Percentiles rank a stretch among this genome's conserved stretches.
Evolutionary conservation across 1,140 invertebrate species (phyloP).

Genomic region (Solenopsis fugax): DNA sequence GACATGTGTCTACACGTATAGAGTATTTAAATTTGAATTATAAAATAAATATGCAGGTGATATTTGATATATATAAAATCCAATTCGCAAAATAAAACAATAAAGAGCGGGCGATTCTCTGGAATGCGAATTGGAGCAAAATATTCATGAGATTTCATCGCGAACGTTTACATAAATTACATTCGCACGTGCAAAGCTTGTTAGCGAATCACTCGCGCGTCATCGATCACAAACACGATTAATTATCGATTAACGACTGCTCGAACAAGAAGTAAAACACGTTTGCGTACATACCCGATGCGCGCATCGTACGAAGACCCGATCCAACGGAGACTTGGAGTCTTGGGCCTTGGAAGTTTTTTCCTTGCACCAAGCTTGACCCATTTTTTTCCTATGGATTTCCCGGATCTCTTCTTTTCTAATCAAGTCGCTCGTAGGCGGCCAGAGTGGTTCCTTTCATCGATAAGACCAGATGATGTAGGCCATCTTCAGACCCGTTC

Average conservation of each 20-base stretch:
- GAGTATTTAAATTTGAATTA: background rate
- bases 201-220: slow-evolving; percentile 13
- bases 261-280: background rate
- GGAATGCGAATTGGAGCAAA: background rate
- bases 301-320: slow-evolving; percentile 84
- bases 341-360: slow-evolving; percentile 84
- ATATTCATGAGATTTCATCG: slow-evolving; percentile 21
- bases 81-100: slow-evolving; percentile 7
- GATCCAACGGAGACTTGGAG: slow-evolving; percentile 85
- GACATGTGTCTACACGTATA: background rate
- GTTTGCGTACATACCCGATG: slow-evolving; percentile 80
- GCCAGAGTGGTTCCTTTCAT: slow-evolving; percentile 59
- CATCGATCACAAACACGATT: slow-evolving; percentile 14
- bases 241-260: background rate
- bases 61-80: background rate
- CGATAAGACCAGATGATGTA: slow-evolving; percentile 74
- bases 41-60: background rate
- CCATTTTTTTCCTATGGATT: slow-evolving; percentile 77
- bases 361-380: slow-evolving; percentile 85
- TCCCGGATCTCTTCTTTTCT: background rate
- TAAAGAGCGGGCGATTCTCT: background rate
- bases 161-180: slow-evolving; percentile 27
- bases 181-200: background rate
- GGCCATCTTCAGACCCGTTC: slow-evolving; percentile 79
- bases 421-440: slow-evolving; percentile 33